A percentile compares a stretch with the other conserved stretches of the same genome.
Evolutionary conservation across 2,797 vertebrate species (phyloP).

Genomic region (Amphiprion clarkii): DNA sequence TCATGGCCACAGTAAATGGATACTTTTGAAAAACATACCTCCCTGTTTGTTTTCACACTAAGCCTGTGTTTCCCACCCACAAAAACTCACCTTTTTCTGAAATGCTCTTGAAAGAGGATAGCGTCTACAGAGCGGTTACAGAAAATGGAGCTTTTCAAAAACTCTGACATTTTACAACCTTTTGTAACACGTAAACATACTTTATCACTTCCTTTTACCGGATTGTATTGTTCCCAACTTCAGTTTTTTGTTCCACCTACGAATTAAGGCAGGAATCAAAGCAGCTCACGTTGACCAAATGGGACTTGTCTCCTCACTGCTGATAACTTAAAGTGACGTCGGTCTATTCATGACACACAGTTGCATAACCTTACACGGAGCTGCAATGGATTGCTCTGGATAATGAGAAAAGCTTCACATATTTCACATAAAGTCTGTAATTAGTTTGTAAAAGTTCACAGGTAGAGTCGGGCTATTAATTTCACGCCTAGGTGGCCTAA

Average conservation of each 20-base stretch:
- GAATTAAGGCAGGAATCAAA: not conserved
- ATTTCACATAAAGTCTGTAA: conserved; percentile 21
- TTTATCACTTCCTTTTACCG: conserved; percentile 4
- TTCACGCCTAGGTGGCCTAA: not conserved
- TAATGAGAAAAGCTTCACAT: conserved; percentile 20
- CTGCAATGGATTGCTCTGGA: conserved; percentile 12
- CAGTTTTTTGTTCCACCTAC: not conserved
- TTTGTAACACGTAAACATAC: conserved; percentile 1
- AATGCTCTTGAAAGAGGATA: conserved; percentile 12
- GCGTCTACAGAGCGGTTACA: not conserved
- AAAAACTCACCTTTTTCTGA: not conserved
- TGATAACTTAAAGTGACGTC: conserved; percentile 3
- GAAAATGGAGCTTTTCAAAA: conserved; percentile 18
- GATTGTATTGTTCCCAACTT: not conserved
- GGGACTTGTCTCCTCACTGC: conserved; percentile 22
- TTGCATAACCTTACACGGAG: conserved; percentile 19
- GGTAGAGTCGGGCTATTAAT: conserved; percentile 5
- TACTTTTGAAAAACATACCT: conserved; percentile 13
- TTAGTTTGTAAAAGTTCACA: conserved; percentile 37
- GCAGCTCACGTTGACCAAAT: conserved; percentile 5
- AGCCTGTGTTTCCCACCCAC: not conserved
- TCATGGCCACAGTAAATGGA: conserved; percentile 6
- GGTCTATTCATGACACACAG: conserved; percentile 5
- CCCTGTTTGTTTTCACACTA: conserved; percentile 11
- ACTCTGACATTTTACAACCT: conserved; percentile 14